Evolutionary conservation across 37 sponge, comb jelly and placozoan species (phyloP).

Genomic region (Petrosia ficiformis): DNA sequence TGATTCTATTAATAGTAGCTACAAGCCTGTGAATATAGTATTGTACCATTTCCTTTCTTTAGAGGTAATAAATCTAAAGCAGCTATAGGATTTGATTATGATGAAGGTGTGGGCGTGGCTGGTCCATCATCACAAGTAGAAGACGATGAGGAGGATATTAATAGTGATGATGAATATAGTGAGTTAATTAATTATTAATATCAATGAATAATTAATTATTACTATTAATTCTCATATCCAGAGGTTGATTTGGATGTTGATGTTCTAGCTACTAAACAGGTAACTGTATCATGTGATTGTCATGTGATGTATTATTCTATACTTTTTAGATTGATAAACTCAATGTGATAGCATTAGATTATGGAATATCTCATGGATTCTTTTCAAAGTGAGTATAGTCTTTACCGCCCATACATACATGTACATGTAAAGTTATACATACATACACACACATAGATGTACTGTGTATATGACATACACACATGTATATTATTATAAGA

Average conservation of each 20-base stretch:
- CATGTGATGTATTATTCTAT: not conserved
- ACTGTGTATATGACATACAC: too few relatives aligned
- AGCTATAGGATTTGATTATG: conserved; percentile 74
- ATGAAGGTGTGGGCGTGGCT: not conserved
- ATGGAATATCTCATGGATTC: conserved; percentile 38
- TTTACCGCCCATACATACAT: not conserved
- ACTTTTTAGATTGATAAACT: conserved; percentile 45
- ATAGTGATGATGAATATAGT: conserved; percentile 55
- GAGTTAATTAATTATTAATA: not conserved
- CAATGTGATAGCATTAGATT: conserved; percentile 62
- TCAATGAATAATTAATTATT: not conserved
- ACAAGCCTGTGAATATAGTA: too few relatives aligned
- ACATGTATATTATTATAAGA: too few relatives aligned
- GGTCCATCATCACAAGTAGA: not conserved
- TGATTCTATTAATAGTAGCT: too few relatives aligned
- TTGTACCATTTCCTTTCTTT: too few relatives aligned
- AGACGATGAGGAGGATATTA: conserved; percentile 35
- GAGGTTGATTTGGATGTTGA: conserved; percentile 65
- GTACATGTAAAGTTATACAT: not conserved
- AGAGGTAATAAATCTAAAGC: conserved; percentile 41
- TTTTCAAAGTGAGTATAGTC: conserved; percentile 40
- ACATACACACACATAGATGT: too few relatives aligned
- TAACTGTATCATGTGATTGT: not conserved
- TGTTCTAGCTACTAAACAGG: conserved; percentile 4
- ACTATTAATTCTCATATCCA: not conserved